Evolutionary conservation across 1,140 invertebrate species (phyloP), one percentile per base, ranked within the genome.

Genomic region (Platorchestia sp.): DNA sequence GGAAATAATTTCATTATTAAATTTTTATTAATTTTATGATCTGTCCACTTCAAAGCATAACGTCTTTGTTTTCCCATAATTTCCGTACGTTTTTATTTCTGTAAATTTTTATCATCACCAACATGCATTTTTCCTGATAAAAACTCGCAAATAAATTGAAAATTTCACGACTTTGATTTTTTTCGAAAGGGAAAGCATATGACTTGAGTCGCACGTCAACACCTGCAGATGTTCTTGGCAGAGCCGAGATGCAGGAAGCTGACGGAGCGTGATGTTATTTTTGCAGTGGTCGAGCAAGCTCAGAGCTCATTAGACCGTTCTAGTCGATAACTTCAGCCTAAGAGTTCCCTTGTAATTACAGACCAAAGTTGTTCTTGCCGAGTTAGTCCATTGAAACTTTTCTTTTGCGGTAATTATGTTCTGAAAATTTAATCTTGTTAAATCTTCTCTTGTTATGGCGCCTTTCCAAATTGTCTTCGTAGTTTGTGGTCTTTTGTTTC

Each of bases 301-400:
- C 47, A 51, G 47, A 14, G 59, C 27, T 75, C 59, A 75, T 75
- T 22, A 36, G 14, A 75, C 27, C 59, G 59, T 75, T 14, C 59
- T 22, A 75, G 59, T 75, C 59, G 10, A 75, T 75, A 75, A 75
- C 59, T 75, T 27, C 59, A 75, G 59, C 59, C n/a, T 22, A 75
- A 75, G 59, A 75, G 59, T 36, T 75, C 27, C 27, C 59, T 75
- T 75, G 14, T 75, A 75, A 75, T 75, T 75, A 75, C 59, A 36
- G 27, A 36, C 59, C 59, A 75, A 75, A 75, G 14, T 75, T 75
- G 36, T 75, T 75, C 59, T 36, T 75, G 59, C 27, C 59, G 27
- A 75, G 59, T 75, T 75, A 75, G 59, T 75, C 27, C 59, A 75
- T 75, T 75, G 59, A 75, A 75, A 75, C 59, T 75, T 75, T 75